A percentile compares a stretch with the other conserved stretches of the same genome.
phyloP scores from a whole-genome alignment of 2,888 invertebrate species.

The Pterostichus niger region DNA sequence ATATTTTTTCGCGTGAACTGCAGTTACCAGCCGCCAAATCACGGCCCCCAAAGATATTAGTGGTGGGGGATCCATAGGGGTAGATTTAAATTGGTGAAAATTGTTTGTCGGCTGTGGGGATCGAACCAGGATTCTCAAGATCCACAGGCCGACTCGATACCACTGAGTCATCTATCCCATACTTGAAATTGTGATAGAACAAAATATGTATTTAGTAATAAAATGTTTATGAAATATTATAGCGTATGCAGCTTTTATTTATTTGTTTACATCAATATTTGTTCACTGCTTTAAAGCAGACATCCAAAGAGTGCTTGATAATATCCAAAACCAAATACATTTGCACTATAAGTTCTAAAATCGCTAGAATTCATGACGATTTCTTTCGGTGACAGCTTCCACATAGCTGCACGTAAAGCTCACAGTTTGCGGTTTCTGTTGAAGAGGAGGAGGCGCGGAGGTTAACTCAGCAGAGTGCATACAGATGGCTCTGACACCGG shows the following conservation, averaged over 20 bases:
- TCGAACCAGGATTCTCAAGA: too few species aligned
- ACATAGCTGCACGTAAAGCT: slow-evolving; percentile 19
- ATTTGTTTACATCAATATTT: neutral
- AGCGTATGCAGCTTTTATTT: neutral
- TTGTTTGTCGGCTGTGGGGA: too few species aligned
- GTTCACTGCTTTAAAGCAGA: neutral
- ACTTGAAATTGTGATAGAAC: too few species aligned
- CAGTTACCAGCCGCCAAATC: too few species aligned
- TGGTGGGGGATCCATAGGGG: too few species aligned
- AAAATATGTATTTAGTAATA: too few species aligned
- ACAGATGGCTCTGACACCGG: slow-evolving; percentile 19
- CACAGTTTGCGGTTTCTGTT: neutral
- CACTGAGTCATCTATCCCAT: too few species aligned
- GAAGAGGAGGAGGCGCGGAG: neutral
- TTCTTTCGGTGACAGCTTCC: slow-evolving; percentile 20
- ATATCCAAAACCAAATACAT: neutral
- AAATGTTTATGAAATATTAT: neutral
- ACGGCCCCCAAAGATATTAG: too few species aligned
- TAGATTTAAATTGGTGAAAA: too few species aligned
- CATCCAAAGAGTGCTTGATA: neutral
- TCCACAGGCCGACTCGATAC: too few species aligned
- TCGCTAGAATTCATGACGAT: slow-evolving; percentile 7
- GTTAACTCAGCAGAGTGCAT: slow-evolving; percentile 22
- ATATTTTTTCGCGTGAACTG: too few species aligned
- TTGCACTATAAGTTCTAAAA: neutral